phyloP scores from a whole-genome alignment of 2,113 vertebrate genomes.

The Antechinus stuartii region DNA sequence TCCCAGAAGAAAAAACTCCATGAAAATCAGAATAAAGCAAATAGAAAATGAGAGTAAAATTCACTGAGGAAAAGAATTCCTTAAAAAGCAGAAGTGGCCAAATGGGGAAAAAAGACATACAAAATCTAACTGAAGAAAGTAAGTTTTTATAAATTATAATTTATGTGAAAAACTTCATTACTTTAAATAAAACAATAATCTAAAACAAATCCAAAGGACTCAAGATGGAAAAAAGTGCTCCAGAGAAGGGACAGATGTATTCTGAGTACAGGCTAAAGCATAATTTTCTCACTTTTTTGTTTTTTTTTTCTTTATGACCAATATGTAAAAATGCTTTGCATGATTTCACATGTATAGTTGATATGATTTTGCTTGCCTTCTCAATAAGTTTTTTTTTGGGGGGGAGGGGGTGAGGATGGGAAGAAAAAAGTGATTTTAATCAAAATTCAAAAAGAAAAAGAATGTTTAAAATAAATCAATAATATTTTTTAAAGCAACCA shows the following conservation, averaged over 20 bases:
- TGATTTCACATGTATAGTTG: background rate
- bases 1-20: too few species aligned
- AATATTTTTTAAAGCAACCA: background rate
- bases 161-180: background rate
- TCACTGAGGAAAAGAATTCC: too few species aligned
- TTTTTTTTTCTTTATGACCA: background rate
- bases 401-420: too few species aligned
- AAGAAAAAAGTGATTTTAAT: background rate
- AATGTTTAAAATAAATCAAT: background rate
- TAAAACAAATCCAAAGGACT: background rate
- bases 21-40: too few species aligned
- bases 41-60: too few species aligned
- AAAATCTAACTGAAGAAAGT: too few species aligned
- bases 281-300: background rate
- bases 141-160: too few species aligned
- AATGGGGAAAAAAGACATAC: too few species aligned
- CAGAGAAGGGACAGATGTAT: background rate
- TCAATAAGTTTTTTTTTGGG: background rate
- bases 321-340: background rate
- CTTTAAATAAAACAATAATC: background rate
- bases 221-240: background rate
- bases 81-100: too few species aligned
- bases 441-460: background rate
- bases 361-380: background rate
- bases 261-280: background rate